Evolutionary conservation across 2,797 vertebrate species (phyloP), one percentile per base, ranked within the genome.

Genomic region (Ambastaia sidthimunki): DNA sequence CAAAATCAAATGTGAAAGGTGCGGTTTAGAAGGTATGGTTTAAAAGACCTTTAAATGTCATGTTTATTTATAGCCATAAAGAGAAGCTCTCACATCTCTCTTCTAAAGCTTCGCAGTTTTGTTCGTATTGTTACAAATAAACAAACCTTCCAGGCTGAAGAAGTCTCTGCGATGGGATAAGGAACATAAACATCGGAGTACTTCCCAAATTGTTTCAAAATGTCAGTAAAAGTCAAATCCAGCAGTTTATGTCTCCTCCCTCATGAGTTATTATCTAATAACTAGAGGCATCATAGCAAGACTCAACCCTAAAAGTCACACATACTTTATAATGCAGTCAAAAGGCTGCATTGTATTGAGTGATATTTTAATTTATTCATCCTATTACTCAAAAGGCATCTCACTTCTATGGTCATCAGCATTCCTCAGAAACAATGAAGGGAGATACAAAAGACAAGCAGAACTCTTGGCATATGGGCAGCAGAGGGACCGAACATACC

Each of bases 391-490:
- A 48, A 19, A 63, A 74, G 44, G 1, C 19, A 23, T 4, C 21
- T 59, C 9, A 13, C 13, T 54, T n/a, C 50, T n/a, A 54, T n/a
- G 50, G 6, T 54, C 48, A 63, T 54, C 4, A 71, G 21, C 23
- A 48, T 19, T 71, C 11, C 11, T 47, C n/a, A 63, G 57, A 82
- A 82, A 57, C 65, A 28, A 23, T 7, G 71, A 69, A 48, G 66
- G 76, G 78, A 74, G 74, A 59, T 44, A 70, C 55, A 81, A 74
- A 3, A 67, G 83, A 73, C 80, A 25, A 80, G 79, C 75, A 47
- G 66, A 81, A 83, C 50, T 78, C 41, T 34, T 21, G 54, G 80
- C 86, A 89, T 87, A 78, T 88, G 87, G 86, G 28, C 70, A 34
- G 71, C 88, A 90, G 88, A 89, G 82, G 81, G 52, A 77, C 72